phyloP scores from a whole-genome alignment of 2,113 vertebrate species.

The Laterallus jamaicensis region DNA sequence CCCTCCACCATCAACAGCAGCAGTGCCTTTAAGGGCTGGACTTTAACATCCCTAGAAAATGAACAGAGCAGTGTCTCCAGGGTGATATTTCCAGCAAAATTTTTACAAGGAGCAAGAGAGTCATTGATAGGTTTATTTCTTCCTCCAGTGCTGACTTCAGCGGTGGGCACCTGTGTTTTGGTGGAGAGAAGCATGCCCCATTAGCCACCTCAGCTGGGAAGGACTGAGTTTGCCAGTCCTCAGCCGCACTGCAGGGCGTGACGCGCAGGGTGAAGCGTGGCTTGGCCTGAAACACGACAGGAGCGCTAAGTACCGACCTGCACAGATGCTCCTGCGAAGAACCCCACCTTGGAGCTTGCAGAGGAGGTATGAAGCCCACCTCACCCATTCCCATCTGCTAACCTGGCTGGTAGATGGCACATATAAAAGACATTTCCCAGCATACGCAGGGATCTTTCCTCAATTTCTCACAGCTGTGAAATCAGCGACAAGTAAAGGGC shows the following conservation, averaged over 20 bases:
- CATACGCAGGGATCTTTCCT: not conserved
- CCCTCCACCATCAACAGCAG: not conserved
- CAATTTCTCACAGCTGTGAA: slow-evolving; percentile 42
- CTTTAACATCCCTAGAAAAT: slow-evolving; percentile 38
- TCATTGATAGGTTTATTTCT: slow-evolving; percentile 42
- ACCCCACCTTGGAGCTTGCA: not conserved
- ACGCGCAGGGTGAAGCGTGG: not conserved
- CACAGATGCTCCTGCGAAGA: slow-evolving; percentile 16
- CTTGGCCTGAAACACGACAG: slow-evolving; percentile 6
- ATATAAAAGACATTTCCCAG: slow-evolving; percentile 36
- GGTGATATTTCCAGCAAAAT: not conserved
- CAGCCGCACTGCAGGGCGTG: not conserved
- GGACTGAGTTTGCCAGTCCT: slow-evolving; percentile 46
- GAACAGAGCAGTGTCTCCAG: not conserved
- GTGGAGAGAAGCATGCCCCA: not conserved
- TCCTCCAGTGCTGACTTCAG: slow-evolving; percentile 44
- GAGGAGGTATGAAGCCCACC: not conserved
- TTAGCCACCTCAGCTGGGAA: not conserved
- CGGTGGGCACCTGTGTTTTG: not conserved
- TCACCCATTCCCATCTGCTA: not conserved
- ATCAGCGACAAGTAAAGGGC: slow-evolving; percentile 28
- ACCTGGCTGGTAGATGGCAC: not conserved
- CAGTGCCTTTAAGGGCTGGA: not conserved
- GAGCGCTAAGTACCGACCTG: not conserved
- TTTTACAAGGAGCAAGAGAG: slow-evolving; percentile 15